A percentile compares a stretch with the other conserved stretches of the same genome.
These are phyloP conservation scores for Pelvicachromis taeniatus DNA, from an alignment of 2,113 vertebrate genomes.

Conservation along the genomic window DNA sequence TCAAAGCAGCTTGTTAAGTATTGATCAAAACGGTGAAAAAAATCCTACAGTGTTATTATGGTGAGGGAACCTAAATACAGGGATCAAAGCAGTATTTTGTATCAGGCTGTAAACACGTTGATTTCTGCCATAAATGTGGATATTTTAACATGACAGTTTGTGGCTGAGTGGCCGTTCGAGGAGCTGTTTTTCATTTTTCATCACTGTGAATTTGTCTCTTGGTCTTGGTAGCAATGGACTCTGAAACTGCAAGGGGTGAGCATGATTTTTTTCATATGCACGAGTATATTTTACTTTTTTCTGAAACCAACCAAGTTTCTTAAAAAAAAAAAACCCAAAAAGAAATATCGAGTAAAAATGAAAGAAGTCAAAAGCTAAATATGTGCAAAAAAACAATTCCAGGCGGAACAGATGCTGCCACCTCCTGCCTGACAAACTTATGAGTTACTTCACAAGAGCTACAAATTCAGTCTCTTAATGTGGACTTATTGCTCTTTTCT, in stretches of 20 bases:
- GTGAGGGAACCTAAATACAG: not conserved
- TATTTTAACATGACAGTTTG: not conserved
- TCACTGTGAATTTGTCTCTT: not conserved
- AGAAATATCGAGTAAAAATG: not conserved
- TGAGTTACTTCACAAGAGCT: not conserved
- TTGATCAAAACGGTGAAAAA: not conserved
- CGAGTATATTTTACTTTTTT: not conserved
- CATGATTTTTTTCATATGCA: not conserved
- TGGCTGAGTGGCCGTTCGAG: not conserved
- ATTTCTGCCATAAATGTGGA: not conserved
- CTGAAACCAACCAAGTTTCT: not conserved
- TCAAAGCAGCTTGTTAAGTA: not conserved
- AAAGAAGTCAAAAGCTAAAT: too few relatives aligned
- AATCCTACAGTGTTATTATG: not conserved
- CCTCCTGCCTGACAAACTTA: not conserved
- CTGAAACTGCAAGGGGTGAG: not conserved
- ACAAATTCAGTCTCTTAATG: not conserved
- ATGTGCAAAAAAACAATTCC: too few relatives aligned
- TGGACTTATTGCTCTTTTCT: not conserved
- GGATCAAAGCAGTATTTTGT: not conserved
- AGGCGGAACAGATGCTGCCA: too few relatives aligned
- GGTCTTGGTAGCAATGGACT: not conserved
- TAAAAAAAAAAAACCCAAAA: rapidly evolving
- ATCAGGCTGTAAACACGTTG: not conserved
- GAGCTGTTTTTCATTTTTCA: not conserved